A percentile compares a stretch with the other conserved stretches of the same genome.
Evolutionary conservation across 2,113 vertebrate genomes (phyloP).

Genomic region (Thunnus maccoyii): DNA sequence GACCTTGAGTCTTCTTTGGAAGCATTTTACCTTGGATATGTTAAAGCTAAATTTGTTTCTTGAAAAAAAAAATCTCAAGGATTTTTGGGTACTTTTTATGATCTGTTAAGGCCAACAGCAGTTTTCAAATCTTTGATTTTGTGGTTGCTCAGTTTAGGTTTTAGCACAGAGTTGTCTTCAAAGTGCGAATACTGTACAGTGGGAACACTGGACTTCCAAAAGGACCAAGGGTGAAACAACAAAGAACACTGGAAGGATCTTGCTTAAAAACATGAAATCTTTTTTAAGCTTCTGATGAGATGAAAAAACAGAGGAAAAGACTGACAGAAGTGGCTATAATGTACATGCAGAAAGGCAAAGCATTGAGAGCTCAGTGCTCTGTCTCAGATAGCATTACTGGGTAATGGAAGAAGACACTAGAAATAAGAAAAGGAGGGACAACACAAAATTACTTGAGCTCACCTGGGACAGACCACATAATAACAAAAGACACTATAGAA

Average conservation of each 20-base stretch:
- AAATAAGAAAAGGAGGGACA: slow-evolving; percentile 7
- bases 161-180: not conserved
- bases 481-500: slow-evolving; percentile 14
- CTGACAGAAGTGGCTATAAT: slow-evolving; percentile 16
- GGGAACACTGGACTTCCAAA: slow-evolving; percentile 11
- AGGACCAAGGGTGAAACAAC: slow-evolving; percentile 5
- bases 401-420: not conserved
- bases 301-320: slow-evolving; percentile 9
- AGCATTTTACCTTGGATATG: not conserved
- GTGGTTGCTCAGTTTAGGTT: not conserved
- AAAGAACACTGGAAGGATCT: slow-evolving; percentile 1
- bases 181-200: slow-evolving; percentile 7
- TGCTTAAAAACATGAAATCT: not conserved
- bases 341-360: slow-evolving; percentile 20
- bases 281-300: slow-evolving; percentile 8
- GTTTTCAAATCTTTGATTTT: not conserved
- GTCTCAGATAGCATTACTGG: not conserved
- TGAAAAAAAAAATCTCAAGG: not conserved
- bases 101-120: not conserved
- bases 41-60: not conserved
- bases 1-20: not conserved
- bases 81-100: not conserved
- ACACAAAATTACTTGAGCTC: slow-evolving; percentile 29
- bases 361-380: not conserved
- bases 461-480: slow-evolving; percentile 18